Base-by-base conservation (phyloP, 1,140 invertebrate species). In the Aphis craccivora region DNA sequence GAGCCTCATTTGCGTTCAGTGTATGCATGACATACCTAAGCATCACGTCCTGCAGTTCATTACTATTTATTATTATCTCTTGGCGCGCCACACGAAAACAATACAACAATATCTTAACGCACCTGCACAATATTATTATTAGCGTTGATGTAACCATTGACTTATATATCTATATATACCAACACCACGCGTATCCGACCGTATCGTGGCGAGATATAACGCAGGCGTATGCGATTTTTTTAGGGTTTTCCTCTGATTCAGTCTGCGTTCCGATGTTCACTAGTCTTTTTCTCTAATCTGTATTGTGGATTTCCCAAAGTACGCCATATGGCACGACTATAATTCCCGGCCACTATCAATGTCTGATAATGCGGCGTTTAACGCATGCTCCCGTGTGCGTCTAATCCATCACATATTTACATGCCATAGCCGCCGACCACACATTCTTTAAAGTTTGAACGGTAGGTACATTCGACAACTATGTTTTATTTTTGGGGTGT, bases 221-320 rank as follows among this genome's bases (percentile, higher is more conserved):
- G 14, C 30, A 14, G 60, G 30, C 30, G 14, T 67, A 67, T 67
- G 60, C 18, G 30, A 3, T 67, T n/a, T 67, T n/a, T 89, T 37
- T 18, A n/a, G 48, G 88, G 35, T 89, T 55, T 89, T 40, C 35
- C 48, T 53, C 5, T 89, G 88, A 88, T 40, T 88, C 84, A 87
- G 84, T 51, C 6, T 18, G 45, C 25, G 30, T 88, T 48, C 45
- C 6, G 25, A 87, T 87, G 30, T 87, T 14, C 43, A 1, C 7
- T 5, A 37, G 25, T 45, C 14, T 6, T 30, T 45, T 87, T n/a
- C 11, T 88, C 6, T 88, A 88, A 88, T 88, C 86, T 67, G 14
- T n/a, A 25, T 0, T 30, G 1, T 5, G 86, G 45, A 88, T 48
- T 88, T 88, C 18, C 86, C 86, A n/a, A 88, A 88, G 23, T 30